Evolutionary conservation across 2,797 vertebrate species (phyloP).

Genomic region (Lagorchestes hirsutus): DNA sequence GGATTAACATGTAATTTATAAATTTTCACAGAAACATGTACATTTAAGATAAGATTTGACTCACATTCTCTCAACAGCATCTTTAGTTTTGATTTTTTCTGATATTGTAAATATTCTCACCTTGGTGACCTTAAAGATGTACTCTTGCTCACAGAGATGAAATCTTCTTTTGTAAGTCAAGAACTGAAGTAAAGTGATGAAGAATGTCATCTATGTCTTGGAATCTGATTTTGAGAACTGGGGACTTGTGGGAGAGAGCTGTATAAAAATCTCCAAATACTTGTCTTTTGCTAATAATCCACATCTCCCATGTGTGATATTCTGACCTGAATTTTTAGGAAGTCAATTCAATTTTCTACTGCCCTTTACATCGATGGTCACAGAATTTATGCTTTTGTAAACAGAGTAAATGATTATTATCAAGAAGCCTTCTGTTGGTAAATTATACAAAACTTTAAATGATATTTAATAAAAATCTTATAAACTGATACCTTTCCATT

Average conservation of each 20-base stretch:
- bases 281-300: background rate
- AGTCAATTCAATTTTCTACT: slow-evolving; percentile 7
- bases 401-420: slow-evolving; percentile 1
- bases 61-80: too few species aligned
- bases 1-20: background rate
- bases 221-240: slow-evolving; percentile 38
- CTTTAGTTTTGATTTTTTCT: background rate
- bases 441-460: background rate
- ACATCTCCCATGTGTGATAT: background rate
- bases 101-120: background rate
- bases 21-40: background rate
- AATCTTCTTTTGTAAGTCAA: slow-evolving; percentile 43
- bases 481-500: background rate
- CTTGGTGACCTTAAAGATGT: background rate
- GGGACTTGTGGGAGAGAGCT: slow-evolving; percentile 51
- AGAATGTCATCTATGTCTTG: slow-evolving; percentile 25
- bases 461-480: background rate
- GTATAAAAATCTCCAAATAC: slow-evolving; percentile 35
- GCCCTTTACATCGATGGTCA: background rate
- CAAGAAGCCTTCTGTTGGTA: background rate
- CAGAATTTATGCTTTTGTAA: slow-evolving; percentile 7
- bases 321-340: slow-evolving; percentile 43
- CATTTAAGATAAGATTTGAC: too few species aligned
- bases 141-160: background rate
- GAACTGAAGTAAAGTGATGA: slow-evolving; percentile 8